Conservation (phyloP, 23 tunicate genomes). For the Oikopleura dioica region DNA sequence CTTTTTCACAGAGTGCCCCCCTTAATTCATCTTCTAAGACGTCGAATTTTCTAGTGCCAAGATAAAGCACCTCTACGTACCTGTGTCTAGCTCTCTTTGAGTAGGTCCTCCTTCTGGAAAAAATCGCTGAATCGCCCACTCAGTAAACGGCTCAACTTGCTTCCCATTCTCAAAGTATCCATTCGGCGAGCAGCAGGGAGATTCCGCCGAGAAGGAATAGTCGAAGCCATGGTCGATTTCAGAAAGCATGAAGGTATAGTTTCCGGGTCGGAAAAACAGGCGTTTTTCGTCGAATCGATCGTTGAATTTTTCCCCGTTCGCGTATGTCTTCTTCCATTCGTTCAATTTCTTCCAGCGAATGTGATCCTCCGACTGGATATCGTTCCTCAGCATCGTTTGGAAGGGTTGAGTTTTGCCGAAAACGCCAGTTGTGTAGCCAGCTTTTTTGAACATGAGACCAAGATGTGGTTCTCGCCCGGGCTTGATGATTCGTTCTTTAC, state of each 20-base stretch:
- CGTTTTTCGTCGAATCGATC: too few relatives aligned
- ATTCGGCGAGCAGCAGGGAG: not conserved
- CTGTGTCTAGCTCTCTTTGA: too few relatives aligned
- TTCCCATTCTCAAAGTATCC: not conserved
- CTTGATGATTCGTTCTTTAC: not conserved
- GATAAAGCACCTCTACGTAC: too few relatives aligned
- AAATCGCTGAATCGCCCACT: not conserved
- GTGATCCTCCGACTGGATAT: too few relatives aligned
- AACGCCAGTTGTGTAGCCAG: not conserved
- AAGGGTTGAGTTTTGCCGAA: constrained; percentile 5
- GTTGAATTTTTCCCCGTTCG: not conserved
- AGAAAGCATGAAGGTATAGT: not conserved
- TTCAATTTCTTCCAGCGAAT: too few relatives aligned
- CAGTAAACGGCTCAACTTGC: not conserved
- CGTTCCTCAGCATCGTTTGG: not conserved
- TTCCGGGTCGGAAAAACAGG: not conserved
- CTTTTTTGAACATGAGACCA: not conserved
- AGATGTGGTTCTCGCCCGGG: not conserved
- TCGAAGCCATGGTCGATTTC: not conserved
- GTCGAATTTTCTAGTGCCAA: not conserved
- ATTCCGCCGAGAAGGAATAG: not conserved
- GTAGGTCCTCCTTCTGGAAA: constrained; percentile 2
- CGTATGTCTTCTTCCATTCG: not conserved
- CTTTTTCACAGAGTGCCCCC: too few relatives aligned
- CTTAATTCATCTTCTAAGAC: too few relatives aligned